Percentiles rank a stretch among this genome's conserved stretches.
Evolutionary conservation across 2,113 vertebrate species (phyloP).

Genomic region (Pogona vitticeps): DNA sequence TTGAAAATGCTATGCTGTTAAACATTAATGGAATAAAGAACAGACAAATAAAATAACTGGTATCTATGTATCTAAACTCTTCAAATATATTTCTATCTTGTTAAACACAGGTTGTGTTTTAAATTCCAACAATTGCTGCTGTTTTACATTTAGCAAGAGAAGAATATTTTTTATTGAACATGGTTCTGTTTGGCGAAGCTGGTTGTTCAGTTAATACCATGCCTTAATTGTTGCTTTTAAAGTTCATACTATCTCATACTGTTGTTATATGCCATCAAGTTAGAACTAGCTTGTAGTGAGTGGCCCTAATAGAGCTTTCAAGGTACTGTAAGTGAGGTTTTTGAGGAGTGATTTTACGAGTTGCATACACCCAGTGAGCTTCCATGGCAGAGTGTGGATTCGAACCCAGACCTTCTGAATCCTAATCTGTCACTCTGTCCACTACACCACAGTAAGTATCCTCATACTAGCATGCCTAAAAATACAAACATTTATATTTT

Average conservation of each 20-base stretch:
- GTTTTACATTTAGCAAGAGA: not conserved
- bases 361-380: too few relatives aligned
- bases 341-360: too few relatives aligned
- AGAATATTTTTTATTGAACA: not conserved
- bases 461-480: not conserved
- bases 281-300: too few relatives aligned
- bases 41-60: not conserved
- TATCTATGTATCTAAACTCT: not conserved
- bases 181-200: not conserved
- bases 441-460: not conserved
- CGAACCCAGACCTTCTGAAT: too few relatives aligned
- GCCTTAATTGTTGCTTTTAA: not conserved
- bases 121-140: not conserved
- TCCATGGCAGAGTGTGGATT: not conserved
- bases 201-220: not conserved
- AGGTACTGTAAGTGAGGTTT: too few relatives aligned
- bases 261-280: too few relatives aligned
- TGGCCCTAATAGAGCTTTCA: too few relatives aligned
- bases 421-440: too few relatives aligned
- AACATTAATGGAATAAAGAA: not conserved
- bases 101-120: not conserved
- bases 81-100: not conserved
- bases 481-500: not conserved
- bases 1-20: not conserved
- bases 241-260: not conserved